Percentiles rank a stretch among this genome's conserved stretches.
Evolutionary conservation across 2,797 vertebrate species (phyloP).

Genomic region (Odontamblyopus lacepedii): DNA sequence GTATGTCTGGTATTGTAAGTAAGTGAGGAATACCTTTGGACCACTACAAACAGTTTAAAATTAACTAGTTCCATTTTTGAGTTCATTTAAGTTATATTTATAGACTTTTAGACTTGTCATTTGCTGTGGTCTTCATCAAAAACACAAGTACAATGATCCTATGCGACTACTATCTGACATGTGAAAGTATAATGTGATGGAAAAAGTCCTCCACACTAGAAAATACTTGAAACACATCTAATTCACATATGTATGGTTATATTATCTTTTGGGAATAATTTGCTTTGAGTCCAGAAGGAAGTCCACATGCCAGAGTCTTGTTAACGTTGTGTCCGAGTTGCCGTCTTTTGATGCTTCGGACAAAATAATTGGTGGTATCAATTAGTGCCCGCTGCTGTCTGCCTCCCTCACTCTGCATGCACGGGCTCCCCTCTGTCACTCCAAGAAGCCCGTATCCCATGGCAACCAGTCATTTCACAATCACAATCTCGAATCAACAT

Average conservation of each 20-base stretch:
- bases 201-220: no score
- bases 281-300: not conserved
- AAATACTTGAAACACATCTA: not conserved
- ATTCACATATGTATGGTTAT: not conserved
- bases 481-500: slow-evolving; percentile 12
- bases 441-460: slow-evolving; percentile 10
- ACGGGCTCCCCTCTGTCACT: slow-evolving; percentile 21
- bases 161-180: no score
- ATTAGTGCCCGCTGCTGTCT: slow-evolving; percentile 67
- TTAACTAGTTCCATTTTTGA: no score
- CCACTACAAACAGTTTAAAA: no score
- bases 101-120: no score
- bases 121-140: no score
- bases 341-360: slow-evolving; percentile 53
- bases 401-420: slow-evolving; percentile 42
- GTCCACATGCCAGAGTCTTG: slow-evolving; percentile 29
- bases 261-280: not conserved
- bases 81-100: no score
- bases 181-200: no score
- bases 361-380: slow-evolving; percentile 71
- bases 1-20: no score
- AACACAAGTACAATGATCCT: no score
- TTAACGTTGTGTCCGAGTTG: slow-evolving; percentile 48
- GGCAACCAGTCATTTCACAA: slow-evolving; percentile 16
- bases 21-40: no score